Evolutionary conservation across 2,797 vertebrate species (phyloP).

Genomic region (Myotis pilosus): DNA sequence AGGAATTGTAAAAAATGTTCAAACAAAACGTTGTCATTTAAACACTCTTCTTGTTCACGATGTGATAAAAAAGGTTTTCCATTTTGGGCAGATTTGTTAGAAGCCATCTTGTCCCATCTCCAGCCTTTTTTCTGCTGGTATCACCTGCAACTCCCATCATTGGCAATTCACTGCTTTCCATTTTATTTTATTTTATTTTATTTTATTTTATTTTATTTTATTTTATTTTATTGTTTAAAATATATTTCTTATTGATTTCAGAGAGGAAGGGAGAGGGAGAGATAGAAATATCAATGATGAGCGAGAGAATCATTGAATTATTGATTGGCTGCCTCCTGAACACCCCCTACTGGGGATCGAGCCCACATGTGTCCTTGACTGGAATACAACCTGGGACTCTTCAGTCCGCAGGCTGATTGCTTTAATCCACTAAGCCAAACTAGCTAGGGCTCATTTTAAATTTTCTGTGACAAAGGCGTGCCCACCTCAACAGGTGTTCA

Average conservation of each 20-base stretch:
- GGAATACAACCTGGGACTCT: too few species aligned
- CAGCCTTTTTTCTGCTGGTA: neutral
- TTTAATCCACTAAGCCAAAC: too few species aligned
- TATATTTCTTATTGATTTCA: too few species aligned
- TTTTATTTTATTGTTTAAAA: too few species aligned
- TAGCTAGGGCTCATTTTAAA: neutral
- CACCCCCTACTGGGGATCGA: too few species aligned
- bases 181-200: neutral
- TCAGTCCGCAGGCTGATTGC: too few species aligned
- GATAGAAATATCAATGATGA: too few species aligned
- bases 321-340: too few species aligned
- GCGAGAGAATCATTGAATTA: too few species aligned
- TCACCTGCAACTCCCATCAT: neutral
- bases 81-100: neutral
- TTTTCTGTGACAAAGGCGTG: neutral
- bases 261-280: too few species aligned
- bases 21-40: conserved; percentile 1
- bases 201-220: too few species aligned
- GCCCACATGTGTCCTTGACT: too few species aligned
- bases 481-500: conserved; percentile 22
- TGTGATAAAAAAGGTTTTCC: neutral
- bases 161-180: conserved; percentile 25
- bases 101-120: neutral
- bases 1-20: neutral
- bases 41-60: neutral